Base-by-base conservation (phyloP, 2,888 invertebrate genomes). In the Corbicula japonica region DNA sequence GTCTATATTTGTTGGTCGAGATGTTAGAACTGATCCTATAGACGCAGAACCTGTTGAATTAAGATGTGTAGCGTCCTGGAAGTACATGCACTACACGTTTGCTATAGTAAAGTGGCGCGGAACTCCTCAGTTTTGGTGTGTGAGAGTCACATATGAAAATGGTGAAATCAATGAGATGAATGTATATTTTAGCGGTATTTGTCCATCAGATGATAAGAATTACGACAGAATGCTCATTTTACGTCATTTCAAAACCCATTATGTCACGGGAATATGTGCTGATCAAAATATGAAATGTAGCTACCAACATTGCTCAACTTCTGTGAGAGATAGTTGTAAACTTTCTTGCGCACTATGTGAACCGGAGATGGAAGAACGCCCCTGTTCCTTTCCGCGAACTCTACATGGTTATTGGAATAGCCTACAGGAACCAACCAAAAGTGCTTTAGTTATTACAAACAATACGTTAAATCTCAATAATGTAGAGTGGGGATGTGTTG, bases 251-350 rank as follows among this genome's bases (percentile, higher is more conserved):
- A 78, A 78, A 70, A 77, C 72, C 10, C 83, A 83, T 70, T 78
- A 78, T 61, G 83, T 83, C 5, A 70, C 78, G 35, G 71, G 76
- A 56, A 80, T 83, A 12, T 83, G 83, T 62, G 83, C 75, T 32
- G 83, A 83, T 54, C 75, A 83, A 63, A 65, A 76, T 23, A 68
- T 80, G 30, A 58, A 77, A 44, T 83, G 83, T 75, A 80, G 75
- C 62, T 83, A 83, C 44, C 73, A 80, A n/a, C 66, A 71, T 75
- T 83, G 83, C 70, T 75, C 80, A 69, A 83, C 71, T 12, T 62
- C 73, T 34, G 69, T 62, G 18, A 56, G 72, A 10, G 76, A 83
- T 35, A 76, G 72, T 48, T 83, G 83, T 48, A 83, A 83, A 60
- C 61, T 83, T 1, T 72, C 83, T 2, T 83, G 83, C 52, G 77